phyloP scores from a whole-genome alignment of 2,888 invertebrate genomes.

The Lingula anatina region DNA sequence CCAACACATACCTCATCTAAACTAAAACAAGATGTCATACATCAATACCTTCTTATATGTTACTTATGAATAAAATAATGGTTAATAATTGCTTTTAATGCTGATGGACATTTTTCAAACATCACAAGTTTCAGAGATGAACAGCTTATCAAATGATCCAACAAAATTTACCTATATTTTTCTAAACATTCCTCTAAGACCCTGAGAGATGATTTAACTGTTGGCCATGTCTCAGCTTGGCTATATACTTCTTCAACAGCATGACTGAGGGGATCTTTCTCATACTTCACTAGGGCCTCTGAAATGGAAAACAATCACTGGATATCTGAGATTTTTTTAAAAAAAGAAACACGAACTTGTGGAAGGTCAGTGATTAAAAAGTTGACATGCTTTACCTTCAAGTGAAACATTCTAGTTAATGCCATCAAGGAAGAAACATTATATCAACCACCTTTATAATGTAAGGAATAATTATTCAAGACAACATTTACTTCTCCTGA shows the following conservation, averaged over 20 bases:
- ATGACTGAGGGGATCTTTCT: constrained; percentile 46
- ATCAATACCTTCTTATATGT: neutral
- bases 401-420: no score
- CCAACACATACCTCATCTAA: constrained; percentile 77
- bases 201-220: constrained; percentile 39
- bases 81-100: no score
- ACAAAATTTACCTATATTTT: constrained; percentile 28
- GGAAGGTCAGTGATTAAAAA: no score
- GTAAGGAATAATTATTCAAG: no score
- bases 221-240: constrained; percentile 10
- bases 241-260: constrained; percentile 37
- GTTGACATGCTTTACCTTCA: no score
- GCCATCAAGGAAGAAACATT: no score
- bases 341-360: no score
- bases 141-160: neutral
- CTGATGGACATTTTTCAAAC: neutral
- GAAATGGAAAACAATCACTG: constrained; percentile 9
- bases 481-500: no score
- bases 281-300: constrained; percentile 55
- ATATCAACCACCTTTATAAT: no score
- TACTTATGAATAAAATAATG: constrained; percentile 4
- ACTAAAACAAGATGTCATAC: constrained; percentile 55
- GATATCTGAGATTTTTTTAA: no score
- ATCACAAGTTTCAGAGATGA: neutral
- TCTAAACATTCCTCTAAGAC: constrained; percentile 46